These are phyloP conservation scores for Cremastinae sp. DNA, from an alignment of 2,888 invertebrate species.

Conservation along the genomic window DNA sequence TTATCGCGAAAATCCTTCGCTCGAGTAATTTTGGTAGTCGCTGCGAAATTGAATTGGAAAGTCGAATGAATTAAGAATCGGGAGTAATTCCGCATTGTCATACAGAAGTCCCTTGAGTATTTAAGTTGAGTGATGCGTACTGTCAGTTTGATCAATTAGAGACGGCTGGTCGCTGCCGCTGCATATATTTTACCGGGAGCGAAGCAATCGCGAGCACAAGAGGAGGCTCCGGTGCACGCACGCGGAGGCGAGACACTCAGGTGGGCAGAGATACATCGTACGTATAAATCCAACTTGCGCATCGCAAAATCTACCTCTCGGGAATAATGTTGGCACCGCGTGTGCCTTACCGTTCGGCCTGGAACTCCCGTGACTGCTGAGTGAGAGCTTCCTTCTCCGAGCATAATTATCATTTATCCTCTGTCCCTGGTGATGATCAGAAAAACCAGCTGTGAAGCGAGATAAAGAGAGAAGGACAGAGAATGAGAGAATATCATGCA, in stretches of 20 bases:
- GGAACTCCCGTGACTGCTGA: slow-evolving; percentile 56
- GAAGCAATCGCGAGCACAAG: slow-evolving; percentile 25
- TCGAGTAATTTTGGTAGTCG: neutral
- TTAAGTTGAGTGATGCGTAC: slow-evolving; percentile 71
- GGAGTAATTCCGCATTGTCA: slow-evolving; percentile 41
- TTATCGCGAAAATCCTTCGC: too few relatives aligned
- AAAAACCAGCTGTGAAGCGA: slow-evolving; percentile 38
- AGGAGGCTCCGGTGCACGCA: slow-evolving; percentile 36
- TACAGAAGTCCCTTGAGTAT: slow-evolving; percentile 70
- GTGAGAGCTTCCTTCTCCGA: slow-evolving; percentile 57
- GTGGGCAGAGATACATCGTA: slow-evolving; percentile 60
- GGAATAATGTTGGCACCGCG: slow-evolving; percentile 36
- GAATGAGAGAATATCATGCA: slow-evolving; percentile 45
- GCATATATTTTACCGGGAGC: slow-evolving; percentile 66
- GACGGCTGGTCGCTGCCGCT: slow-evolving; percentile 63
- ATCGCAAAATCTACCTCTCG: neutral
- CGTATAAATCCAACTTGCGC: slow-evolving; percentile 8
- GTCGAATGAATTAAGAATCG: slow-evolving; percentile 29
- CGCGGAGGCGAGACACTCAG: slow-evolving; percentile 58
- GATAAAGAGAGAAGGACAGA: slow-evolving; percentile 1
- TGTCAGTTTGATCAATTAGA: slow-evolving; percentile 74
- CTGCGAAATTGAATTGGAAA: slow-evolving; percentile 10
- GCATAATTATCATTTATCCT: slow-evolving; percentile 50
- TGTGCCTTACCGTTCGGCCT: slow-evolving; percentile 57
- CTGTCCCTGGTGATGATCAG: slow-evolving; percentile 18